phyloP scores from a whole-genome alignment of 2,797 vertebrate species.

The Vultur gryphus region DNA sequence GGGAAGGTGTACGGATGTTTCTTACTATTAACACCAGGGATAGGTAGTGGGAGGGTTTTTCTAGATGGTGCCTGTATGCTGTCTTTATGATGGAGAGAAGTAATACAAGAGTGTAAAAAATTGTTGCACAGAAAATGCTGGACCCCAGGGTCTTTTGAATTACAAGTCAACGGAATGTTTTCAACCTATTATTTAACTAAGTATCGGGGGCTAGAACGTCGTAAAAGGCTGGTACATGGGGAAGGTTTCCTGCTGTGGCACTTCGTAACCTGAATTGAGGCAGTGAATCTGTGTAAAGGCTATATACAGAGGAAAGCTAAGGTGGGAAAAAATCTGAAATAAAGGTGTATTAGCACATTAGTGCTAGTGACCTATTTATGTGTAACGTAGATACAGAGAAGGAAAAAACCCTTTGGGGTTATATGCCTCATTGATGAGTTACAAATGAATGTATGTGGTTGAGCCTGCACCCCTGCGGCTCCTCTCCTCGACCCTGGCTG shows the following conservation, averaged over 20 bases:
- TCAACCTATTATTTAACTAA: not conserved
- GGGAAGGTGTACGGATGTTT: not conserved
- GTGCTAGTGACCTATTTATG: not conserved
- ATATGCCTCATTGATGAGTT: not conserved
- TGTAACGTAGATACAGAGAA: not conserved
- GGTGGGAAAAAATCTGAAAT: not conserved
- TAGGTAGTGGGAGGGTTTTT: not conserved
- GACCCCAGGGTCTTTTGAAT: not conserved
- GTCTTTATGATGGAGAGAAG: not conserved
- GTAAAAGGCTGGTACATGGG: fast-evolving
- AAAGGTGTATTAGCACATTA: not conserved
- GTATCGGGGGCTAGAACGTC: not conserved
- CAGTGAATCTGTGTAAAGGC: not conserved
- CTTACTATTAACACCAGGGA: not conserved
- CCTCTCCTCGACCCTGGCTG: fast-evolving
- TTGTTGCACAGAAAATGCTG: not conserved
- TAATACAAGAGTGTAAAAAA: not conserved
- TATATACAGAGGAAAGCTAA: not conserved
- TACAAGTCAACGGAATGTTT: not conserved
- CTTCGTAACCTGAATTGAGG: not conserved
- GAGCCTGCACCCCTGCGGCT: not conserved
- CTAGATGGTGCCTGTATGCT: not conserved
- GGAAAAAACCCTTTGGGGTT: not conserved
- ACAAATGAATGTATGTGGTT: not conserved
- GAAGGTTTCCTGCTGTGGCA: not conserved